phyloP scores from a whole-genome alignment of 2,113 vertebrate genomes.

The Strix uralensis region DNA sequence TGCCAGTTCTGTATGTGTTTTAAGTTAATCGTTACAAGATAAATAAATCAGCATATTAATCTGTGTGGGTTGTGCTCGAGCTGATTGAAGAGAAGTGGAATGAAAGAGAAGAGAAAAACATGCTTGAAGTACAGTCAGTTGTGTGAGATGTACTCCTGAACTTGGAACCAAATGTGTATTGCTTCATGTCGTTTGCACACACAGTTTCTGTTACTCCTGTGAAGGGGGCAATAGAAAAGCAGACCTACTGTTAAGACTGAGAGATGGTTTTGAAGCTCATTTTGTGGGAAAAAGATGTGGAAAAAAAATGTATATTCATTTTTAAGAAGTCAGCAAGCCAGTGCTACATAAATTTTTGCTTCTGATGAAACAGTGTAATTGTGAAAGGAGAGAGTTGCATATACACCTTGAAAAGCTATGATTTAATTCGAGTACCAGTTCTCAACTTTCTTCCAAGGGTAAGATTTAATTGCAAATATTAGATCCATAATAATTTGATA shows the following conservation, averaged over 20 bases:
- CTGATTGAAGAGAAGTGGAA: constrained; percentile 21
- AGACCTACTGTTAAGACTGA: not conserved
- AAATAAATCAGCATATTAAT: constrained; percentile 41
- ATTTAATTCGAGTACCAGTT: not conserved
- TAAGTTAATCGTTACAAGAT: constrained; percentile 8
- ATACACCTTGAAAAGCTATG: not conserved
- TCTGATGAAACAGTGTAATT: not conserved
- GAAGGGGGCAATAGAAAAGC: not conserved
- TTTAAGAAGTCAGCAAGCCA: not conserved
- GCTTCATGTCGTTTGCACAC: not conserved
- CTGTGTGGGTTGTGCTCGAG: not conserved
- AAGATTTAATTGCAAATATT: not conserved
- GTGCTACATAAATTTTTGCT: not conserved
- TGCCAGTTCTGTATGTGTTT: constrained; percentile 34
- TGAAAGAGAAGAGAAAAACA: constrained; percentile 8
- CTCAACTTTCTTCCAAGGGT: not conserved
- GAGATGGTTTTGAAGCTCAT: not conserved
- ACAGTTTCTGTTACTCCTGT: not conserved
- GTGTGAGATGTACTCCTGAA: not conserved
- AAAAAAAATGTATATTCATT: not conserved
- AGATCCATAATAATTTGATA: not conserved
- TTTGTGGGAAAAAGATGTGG: not conserved
- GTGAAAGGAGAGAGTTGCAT: not conserved
- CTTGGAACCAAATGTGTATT: not conserved
- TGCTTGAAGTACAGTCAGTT: not conserved